A percentile compares a stretch with the other conserved stretches of the same genome.
Evolutionary conservation across 1,140 invertebrate genomes (phyloP).

Genomic region (Atopsyche davidsoni): DNA sequence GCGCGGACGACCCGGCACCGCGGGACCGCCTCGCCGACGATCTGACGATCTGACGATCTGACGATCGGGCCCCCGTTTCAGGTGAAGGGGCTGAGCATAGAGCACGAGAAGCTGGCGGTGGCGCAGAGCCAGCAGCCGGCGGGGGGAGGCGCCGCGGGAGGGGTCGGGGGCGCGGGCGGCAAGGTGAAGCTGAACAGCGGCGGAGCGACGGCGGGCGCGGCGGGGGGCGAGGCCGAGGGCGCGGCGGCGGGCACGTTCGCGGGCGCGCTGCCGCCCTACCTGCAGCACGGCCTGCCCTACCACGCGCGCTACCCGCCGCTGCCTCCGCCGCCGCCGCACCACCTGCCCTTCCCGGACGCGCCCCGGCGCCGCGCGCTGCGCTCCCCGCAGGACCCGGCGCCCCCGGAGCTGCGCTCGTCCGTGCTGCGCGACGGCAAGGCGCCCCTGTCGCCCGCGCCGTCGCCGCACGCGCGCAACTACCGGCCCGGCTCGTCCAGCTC

Average conservation of each 20-base stretch:
- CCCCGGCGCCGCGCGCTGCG: slow-evolving; percentile 48
- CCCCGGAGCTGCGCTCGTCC: slow-evolving; percentile 38
- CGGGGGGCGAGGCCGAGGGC: slow-evolving; percentile 38
- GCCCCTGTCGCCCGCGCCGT: slow-evolving; percentile 51
- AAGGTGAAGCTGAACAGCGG: slow-evolving; percentile 37
- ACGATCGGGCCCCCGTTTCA: slow-evolving; percentile 34
- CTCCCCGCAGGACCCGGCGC: slow-evolving; percentile 39
- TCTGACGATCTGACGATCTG: neutral
- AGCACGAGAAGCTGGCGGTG: slow-evolving; percentile 67
- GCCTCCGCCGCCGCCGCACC: slow-evolving; percentile 58
- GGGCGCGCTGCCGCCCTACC: slow-evolving; percentile 49
- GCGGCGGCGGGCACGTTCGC: slow-evolving; percentile 44
- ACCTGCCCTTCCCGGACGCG: slow-evolving; percentile 31
- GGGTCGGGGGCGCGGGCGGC: slow-evolving; percentile 39
- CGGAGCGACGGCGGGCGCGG: slow-evolving; percentile 14
- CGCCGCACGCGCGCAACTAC: slow-evolving; percentile 52
- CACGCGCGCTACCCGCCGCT: slow-evolving; percentile 44
- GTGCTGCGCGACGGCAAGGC: slow-evolving; percentile 50
- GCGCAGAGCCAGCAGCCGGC: slow-evolving; percentile 54
- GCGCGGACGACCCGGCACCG: no score
- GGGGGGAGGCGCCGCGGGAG: slow-evolving; percentile 33
- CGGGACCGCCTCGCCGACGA: neutral
- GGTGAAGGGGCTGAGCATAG: slow-evolving; percentile 74
- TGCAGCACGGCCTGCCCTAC: slow-evolving; percentile 43
- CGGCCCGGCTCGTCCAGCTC: slow-evolving; percentile 48